Percentiles rank a stretch among this genome's conserved stretches.
These are phyloP conservation scores for Edolisoma coerulescens DNA, from an alignment of 2,113 vertebrate species.

Conservation along the genomic window DNA sequence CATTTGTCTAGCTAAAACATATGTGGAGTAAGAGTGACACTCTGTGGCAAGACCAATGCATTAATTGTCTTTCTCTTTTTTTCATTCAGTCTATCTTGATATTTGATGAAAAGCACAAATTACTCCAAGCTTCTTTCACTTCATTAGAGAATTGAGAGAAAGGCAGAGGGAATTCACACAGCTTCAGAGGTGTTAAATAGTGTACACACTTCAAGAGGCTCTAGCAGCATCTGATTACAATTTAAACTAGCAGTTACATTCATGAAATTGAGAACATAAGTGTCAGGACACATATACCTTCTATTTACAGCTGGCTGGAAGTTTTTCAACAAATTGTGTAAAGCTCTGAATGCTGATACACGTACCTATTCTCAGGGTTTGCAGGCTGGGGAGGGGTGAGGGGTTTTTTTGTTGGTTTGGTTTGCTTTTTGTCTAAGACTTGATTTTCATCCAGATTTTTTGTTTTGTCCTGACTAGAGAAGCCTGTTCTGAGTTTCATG, in stretches of 20 bases:
- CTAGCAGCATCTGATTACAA: conserved; percentile 23
- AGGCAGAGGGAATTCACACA: not conserved
- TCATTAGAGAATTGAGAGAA: not conserved
- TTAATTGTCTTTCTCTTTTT: not conserved
- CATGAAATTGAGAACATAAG: conserved; percentile 34
- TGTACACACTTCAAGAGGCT: not conserved
- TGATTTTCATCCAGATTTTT: not conserved
- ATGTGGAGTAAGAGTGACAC: conserved; percentile 58
- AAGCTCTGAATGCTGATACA: not conserved
- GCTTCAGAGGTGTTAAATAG: conserved; percentile 36
- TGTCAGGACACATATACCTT: not conserved
- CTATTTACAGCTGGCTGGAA: not conserved
- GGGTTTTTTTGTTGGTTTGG: fast-evolving
- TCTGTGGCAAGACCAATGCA: conserved; percentile 48
- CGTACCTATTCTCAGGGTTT: not conserved
- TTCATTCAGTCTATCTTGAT: not conserved
- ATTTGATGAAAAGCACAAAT: not conserved
- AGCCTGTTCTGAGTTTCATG: not conserved
- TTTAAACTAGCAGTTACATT: conserved; percentile 20
- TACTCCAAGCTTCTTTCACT: not conserved
- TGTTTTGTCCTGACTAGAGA: not conserved
- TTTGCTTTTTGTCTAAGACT: not conserved
- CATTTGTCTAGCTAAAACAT: not conserved
- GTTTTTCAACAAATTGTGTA: conserved; percentile 8
- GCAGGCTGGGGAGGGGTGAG: not conserved